Percentiles rank a stretch among this genome's conserved stretches.
phyloP scores from a whole-genome alignment of 2,113 vertebrate species.

The Chrysemys picta region DNA sequence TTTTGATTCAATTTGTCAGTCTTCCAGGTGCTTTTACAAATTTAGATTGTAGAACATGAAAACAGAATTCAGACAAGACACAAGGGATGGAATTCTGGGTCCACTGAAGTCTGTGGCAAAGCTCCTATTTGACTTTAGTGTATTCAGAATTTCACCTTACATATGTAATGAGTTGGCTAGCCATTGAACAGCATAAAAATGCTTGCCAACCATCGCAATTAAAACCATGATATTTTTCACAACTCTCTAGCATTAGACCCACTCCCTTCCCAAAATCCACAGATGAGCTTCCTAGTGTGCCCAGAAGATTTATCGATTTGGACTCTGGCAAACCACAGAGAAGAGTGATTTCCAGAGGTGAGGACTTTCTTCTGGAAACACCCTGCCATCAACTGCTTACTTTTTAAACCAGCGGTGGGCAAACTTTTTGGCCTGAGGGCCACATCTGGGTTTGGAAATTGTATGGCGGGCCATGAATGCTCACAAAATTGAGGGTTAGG shows the following conservation, averaged over 20 bases:
- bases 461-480: no score
- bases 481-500: no score
- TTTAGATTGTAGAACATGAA: neutral
- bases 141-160: neutral
- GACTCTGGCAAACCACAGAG: neutral
- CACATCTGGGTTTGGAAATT: no score
- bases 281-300: neutral
- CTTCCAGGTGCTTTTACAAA: neutral
- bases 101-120: neutral
- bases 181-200: neutral
- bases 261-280: neutral
- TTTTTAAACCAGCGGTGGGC: neutral
- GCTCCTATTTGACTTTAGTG: rapidly evolving
- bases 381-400: neutral
- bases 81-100: neutral
- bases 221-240: neutral
- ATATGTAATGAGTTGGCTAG: neutral
- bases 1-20: neutral
- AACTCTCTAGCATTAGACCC: neutral
- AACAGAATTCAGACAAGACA: neutral
- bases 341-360: neutral
- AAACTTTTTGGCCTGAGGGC: no score
- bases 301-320: neutral
- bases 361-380: neutral
- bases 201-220: neutral